phyloP scores from a whole-genome alignment of 2,888 invertebrate genomes.

The Cephus sareptanus region DNA sequence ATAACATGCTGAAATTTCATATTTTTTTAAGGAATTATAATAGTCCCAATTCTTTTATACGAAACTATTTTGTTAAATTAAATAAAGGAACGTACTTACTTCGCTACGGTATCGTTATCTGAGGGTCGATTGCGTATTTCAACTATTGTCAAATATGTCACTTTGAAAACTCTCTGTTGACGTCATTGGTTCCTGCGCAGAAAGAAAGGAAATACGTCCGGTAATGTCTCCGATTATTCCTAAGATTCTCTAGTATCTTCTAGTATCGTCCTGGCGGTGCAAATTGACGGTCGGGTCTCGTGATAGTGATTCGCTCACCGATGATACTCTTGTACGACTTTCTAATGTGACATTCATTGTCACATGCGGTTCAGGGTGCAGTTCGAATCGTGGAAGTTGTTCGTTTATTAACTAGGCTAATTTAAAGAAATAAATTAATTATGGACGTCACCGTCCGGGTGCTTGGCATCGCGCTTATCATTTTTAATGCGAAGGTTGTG shows the following conservation, averaged over 20 bases:
- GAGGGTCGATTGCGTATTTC: too few species aligned
- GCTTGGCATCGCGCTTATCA: conserved; percentile 20
- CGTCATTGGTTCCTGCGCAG: neutral
- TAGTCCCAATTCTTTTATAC: neutral
- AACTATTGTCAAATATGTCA: neutral
- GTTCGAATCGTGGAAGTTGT: neutral
- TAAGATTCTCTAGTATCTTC: too few species aligned
- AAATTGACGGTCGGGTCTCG: neutral
- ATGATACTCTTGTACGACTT: neutral
- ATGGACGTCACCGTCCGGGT: neutral
- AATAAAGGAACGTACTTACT: neutral
- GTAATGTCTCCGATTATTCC: neutral
- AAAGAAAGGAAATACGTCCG: neutral
- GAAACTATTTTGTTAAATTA: neutral
- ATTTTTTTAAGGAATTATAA: neutral
- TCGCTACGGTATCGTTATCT: neutral
- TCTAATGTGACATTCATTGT: neutral
- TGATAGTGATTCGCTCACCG: neutral
- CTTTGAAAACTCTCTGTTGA: neutral
- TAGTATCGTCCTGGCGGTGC: neutral
- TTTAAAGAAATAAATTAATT: neutral
- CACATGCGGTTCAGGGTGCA: neutral
- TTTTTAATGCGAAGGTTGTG: conserved; percentile 35
- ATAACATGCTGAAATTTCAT: too few species aligned
- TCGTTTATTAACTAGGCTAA: neutral